Evolutionary conservation across 2,797 vertebrate genomes (phyloP).

Genomic region (Phyllotis vaccarum): DNA sequence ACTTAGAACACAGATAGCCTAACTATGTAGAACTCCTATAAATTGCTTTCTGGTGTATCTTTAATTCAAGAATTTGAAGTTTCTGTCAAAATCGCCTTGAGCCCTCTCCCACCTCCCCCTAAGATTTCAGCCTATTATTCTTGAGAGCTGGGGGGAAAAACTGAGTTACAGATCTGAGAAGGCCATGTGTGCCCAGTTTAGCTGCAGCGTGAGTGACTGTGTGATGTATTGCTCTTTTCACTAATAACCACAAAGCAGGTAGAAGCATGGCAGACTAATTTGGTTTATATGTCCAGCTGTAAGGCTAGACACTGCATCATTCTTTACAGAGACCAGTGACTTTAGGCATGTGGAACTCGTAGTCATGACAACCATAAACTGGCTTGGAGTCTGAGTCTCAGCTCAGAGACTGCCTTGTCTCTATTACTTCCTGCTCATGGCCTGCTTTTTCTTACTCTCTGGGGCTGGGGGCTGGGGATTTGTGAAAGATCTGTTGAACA

Average conservation of each 20-base stretch:
- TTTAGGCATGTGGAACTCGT: constrained; percentile 88
- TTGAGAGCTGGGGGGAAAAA: constrained; percentile 75
- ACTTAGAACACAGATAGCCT: constrained; percentile 30
- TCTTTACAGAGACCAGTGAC: constrained; percentile 89
- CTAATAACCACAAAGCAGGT: constrained; percentile 90
- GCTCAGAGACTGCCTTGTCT: constrained; percentile 90
- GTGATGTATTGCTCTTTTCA: constrained; percentile 89
- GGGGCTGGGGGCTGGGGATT: constrained; percentile 82
- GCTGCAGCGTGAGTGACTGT: constrained; percentile 85
- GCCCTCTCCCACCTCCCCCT: constrained; percentile 9
- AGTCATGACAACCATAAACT: constrained; percentile 89
- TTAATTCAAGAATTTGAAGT: constrained; percentile 71
- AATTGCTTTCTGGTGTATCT: constrained; percentile 66
- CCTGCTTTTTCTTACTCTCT: constrained; percentile 83
- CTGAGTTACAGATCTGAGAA: constrained; percentile 80
- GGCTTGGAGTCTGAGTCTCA: constrained; percentile 82
- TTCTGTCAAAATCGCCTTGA: constrained; percentile 76
- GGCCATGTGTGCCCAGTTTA: constrained; percentile 80
- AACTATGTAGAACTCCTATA: background rate
- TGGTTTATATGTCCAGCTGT: constrained; percentile 91
- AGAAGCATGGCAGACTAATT: constrained; percentile 89
- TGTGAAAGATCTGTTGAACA: constrained; percentile 90
- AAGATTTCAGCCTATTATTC: constrained; percentile 81
- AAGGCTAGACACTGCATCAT: constrained; percentile 92
- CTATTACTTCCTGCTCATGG: constrained; percentile 87